phyloP scores from a whole-genome alignment of 2,888 invertebrate genomes.

The Aporophyla nigra region DNA sequence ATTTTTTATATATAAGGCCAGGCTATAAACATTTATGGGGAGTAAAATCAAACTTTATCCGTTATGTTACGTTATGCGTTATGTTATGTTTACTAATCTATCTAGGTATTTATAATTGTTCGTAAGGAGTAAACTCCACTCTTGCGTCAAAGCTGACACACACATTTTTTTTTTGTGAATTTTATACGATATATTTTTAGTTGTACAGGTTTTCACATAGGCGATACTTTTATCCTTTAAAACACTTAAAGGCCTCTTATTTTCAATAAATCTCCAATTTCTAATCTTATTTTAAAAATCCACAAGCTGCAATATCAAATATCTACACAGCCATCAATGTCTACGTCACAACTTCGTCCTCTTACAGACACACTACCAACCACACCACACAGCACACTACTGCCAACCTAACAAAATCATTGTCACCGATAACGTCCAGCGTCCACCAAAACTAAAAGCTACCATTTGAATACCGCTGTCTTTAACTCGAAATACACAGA shows the following conservation, averaged over 20 bases:
- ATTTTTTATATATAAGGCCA: too few species aligned
- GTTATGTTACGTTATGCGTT: too few species aligned
- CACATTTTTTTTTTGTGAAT: too few species aligned
- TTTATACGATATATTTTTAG: too few species aligned
- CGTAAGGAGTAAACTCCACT: too few species aligned
- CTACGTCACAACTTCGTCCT: slow-evolving; percentile 29
- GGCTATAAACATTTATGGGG: too few species aligned
- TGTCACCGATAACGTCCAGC: slow-evolving; percentile 70
- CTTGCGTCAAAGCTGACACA: too few species aligned
- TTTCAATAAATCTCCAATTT: fast-evolving
- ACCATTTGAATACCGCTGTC: slow-evolving; percentile 84
- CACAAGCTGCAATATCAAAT: not conserved
- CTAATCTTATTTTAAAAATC: not conserved
- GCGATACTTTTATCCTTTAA: not conserved
- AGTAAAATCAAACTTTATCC: too few species aligned
- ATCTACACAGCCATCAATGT: not conserved
- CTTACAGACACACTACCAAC: slow-evolving; percentile 20
- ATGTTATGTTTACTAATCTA: too few species aligned
- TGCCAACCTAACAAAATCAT: slow-evolving; percentile 67
- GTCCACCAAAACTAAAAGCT: slow-evolving; percentile 67
- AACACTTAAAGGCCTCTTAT: too few species aligned
- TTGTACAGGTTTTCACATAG: not conserved
- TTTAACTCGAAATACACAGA: slow-evolving; percentile 88
- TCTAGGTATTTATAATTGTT: too few species aligned
- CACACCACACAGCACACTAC: slow-evolving; percentile 31